A percentile compares a stretch with the other conserved stretches of the same genome.
These are phyloP conservation scores for Eupristina koningsbergeri DNA, from an alignment of 1,140 invertebrate species.

Conservation along the genomic window DNA sequence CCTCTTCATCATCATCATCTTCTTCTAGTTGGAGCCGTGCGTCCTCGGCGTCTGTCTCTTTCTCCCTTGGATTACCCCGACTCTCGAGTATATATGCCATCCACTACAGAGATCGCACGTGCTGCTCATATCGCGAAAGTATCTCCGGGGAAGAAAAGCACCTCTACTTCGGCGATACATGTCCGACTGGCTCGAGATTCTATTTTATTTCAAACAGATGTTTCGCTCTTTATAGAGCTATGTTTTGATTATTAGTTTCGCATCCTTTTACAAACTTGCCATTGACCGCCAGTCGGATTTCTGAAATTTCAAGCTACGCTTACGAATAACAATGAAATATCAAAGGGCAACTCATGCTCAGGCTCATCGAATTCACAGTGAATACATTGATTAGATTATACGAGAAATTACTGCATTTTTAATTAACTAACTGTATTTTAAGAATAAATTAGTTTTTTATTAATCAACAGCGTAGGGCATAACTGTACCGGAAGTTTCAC, in stretches of 20 bases:
- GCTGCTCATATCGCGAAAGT: slow-evolving; percentile 62
- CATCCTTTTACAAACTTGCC: not conserved
- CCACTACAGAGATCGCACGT: slow-evolving; percentile 55
- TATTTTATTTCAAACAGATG: slow-evolving; percentile 52
- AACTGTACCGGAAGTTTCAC: not conserved
- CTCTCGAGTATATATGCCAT: slow-evolving; percentile 52
- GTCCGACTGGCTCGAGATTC: slow-evolving; percentile 51
- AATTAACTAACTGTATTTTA: too few relatives aligned
- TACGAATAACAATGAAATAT: too few relatives aligned
- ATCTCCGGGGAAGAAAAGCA: slow-evolving; percentile 21
- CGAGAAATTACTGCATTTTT: too few relatives aligned
- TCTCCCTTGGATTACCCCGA: slow-evolving; percentile 34
- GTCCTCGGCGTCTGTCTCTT: not conserved
- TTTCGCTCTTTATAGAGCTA: slow-evolving; percentile 46
- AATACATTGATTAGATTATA: too few relatives aligned
- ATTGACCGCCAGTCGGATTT: not conserved
- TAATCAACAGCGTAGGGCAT: too few relatives aligned
- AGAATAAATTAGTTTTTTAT: too few relatives aligned
- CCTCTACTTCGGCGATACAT: slow-evolving; percentile 33
- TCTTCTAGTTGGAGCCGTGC: not conserved
- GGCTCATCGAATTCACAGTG: too few relatives aligned
- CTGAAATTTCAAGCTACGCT: not conserved
- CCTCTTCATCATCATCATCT: slow-evolving; percentile 43
- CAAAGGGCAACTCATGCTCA: too few relatives aligned
- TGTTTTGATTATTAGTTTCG: slow-evolving; percentile 49